Evolutionary conservation across 2,113 vertebrate species (phyloP).

Genomic region (Calidris pygmaea): DNA sequence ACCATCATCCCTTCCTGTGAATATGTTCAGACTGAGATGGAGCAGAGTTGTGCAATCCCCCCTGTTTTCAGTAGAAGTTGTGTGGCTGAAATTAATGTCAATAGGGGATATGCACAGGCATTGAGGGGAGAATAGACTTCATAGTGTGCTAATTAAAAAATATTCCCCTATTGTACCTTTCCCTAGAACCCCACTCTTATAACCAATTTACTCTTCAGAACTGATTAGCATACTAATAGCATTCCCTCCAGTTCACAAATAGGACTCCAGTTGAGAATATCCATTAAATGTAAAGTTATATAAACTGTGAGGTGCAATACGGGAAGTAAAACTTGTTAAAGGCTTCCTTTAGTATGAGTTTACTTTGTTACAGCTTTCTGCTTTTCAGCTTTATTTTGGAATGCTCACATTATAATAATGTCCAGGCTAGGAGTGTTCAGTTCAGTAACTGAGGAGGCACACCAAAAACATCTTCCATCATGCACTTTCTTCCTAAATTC

Average conservation of each 20-base stretch:
- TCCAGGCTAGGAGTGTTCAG: background rate
- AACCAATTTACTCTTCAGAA: constrained; percentile 57
- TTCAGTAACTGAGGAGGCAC: background rate
- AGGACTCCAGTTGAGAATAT: constrained; percentile 64
- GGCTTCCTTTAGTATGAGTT: background rate
- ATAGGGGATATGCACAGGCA: background rate
- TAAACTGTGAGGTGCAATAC: constrained; percentile 11
- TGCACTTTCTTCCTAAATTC: background rate
- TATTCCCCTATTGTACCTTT: constrained; percentile 40
- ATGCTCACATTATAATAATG: background rate
- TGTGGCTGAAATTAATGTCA: constrained; percentile 22
- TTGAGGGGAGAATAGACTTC: background rate
- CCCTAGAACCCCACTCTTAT: constrained; percentile 31
- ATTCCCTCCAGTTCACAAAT: constrained; percentile 43
- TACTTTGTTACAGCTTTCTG: background rate
- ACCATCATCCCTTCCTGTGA: background rate
- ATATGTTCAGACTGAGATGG: accelerated
- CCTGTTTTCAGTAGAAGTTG: background rate
- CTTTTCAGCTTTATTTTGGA: background rate
- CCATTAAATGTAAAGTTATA: constrained; percentile 56
- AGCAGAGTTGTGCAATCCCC: background rate
- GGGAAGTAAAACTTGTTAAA: constrained; percentile 37
- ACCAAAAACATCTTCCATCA: background rate
- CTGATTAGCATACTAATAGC: constrained; percentile 71
- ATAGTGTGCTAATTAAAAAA: constrained; percentile 59